Conservation (phyloP, 2,113 vertebrate species). For the Solea solea region DNA sequence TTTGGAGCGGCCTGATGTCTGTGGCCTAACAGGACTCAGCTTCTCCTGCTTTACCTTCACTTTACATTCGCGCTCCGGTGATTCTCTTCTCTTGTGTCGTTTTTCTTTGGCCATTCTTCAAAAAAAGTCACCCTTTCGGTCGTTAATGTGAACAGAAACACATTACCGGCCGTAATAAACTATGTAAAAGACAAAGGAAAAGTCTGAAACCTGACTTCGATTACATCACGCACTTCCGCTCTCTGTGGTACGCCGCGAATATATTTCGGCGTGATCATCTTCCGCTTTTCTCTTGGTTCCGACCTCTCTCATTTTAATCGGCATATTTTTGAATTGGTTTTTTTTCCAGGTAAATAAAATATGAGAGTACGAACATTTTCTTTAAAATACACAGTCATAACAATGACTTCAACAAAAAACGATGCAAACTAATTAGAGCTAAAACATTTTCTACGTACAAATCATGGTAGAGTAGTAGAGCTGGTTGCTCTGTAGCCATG, state of each 20-base stretch:
- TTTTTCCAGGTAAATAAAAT: too few relatives aligned
- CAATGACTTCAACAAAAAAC: too few relatives aligned
- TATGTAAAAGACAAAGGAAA: slow-evolving; percentile 5
- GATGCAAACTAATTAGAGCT: too few relatives aligned
- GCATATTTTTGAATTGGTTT: too few relatives aligned
- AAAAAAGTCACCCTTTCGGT: neutral
- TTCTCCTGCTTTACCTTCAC: slow-evolving; percentile 80
- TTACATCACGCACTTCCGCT: slow-evolving; percentile 51
- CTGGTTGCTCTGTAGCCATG: slow-evolving; percentile 38
- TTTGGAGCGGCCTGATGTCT: slow-evolving; percentile 76
- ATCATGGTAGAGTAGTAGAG: neutral
- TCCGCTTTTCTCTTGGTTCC: slow-evolving; percentile 27
- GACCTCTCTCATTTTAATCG: neutral
- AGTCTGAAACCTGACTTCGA: slow-evolving; percentile 45
- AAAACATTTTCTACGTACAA: too few relatives aligned
- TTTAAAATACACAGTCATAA: neutral
- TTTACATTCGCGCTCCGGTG: slow-evolving; percentile 73
- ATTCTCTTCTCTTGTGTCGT: slow-evolving; percentile 69
- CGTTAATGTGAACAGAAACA: neutral
- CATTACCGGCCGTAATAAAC: neutral
- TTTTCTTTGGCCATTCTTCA: slow-evolving; percentile 79
- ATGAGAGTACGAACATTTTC: neutral
- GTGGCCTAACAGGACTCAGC: slow-evolving; percentile 77
- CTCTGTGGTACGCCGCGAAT: slow-evolving; percentile 35
- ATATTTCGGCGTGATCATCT: neutral